Conservation (phyloP, 2,113 vertebrate genomes). For the Felis chaus region DNA sequence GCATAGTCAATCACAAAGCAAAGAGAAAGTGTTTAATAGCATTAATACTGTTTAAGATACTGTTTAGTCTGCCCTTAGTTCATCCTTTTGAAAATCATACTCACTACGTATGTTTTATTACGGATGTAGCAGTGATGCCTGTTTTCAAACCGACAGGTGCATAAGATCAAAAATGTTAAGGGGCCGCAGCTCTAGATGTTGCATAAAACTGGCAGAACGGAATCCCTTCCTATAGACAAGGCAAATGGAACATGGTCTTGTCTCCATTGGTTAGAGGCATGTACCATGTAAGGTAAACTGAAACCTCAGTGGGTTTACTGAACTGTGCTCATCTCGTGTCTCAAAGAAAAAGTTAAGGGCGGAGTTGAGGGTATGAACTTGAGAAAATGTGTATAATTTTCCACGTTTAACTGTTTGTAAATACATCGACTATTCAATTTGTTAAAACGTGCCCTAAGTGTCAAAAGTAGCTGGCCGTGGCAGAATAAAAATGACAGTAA, state of each 20-base stretch:
- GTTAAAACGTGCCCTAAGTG: background rate
- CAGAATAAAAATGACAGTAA: background rate
- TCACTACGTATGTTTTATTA: background rate
- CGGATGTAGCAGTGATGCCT: background rate
- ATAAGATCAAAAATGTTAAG: background rate
- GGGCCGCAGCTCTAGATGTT: background rate
- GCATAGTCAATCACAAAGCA: background rate
- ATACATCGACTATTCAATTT: background rate
- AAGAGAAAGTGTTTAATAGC: background rate
- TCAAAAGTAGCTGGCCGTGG: background rate
- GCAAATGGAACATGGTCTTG: background rate
- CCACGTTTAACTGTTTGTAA: background rate
- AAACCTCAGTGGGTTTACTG: background rate
- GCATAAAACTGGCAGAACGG: background rate
- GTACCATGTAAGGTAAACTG: background rate
- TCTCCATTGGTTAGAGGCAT: background rate
- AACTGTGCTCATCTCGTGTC: background rate
- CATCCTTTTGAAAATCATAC: background rate
- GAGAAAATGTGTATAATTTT: background rate
- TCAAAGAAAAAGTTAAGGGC: conserved; percentile 9
- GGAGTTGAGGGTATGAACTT: background rate
- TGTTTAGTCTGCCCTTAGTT: background rate
- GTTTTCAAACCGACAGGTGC: background rate
- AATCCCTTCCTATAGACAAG: background rate
- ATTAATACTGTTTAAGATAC: background rate